These are phyloP conservation scores for Actinernus sp. DNA, from an alignment of 92 coral and sea anemone species.

Conservation along the genomic window DNA sequence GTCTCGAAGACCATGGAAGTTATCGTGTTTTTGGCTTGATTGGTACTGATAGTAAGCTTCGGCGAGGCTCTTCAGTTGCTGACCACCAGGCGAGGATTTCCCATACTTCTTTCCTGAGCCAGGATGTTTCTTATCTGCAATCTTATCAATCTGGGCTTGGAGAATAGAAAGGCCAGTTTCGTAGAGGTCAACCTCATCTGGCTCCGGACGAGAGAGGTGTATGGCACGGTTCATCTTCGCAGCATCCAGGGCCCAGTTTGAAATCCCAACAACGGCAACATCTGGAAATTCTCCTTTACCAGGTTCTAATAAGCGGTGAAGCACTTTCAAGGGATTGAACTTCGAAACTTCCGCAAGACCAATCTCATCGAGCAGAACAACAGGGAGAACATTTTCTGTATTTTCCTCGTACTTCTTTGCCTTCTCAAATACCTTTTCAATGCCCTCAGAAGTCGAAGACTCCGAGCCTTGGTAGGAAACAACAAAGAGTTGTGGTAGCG, in stretches of 20 bases:
- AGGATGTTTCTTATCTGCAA: slow-evolving; percentile 2
- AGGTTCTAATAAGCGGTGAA: slow-evolving; percentile 94
- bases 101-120: slow-evolving; percentile 23
- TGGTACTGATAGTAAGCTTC: slow-evolving; percentile 85
- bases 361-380: slow-evolving; percentile 96
- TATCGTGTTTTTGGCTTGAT: slow-evolving; percentile 65
- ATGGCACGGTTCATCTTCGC: slow-evolving; percentile 99
- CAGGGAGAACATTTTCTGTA: slow-evolving; percentile 88
- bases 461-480: slow-evolving; percentile 98
- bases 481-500: slow-evolving; percentile 90
- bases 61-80: slow-evolving; percentile 79
- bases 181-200: slow-evolving; percentile 78
- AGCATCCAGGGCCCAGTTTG: slow-evolving; percentile 99
- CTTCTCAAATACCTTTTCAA: slow-evolving; percentile 93
- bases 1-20: slow-evolving; percentile 98
- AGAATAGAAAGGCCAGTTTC: slow-evolving; percentile 94
- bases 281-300: slow-evolving; percentile 86
- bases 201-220: slow-evolving; percentile 98
- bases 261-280: slow-evolving; percentile 98
- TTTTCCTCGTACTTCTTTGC: slow-evolving; percentile 88
- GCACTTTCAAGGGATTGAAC: slow-evolving; percentile 96
- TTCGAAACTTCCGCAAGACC: slow-evolving; percentile 96
- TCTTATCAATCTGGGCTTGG: slow-evolving; percentile 30
- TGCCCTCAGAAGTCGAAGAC: slow-evolving; percentile 97
- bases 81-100: slow-evolving; percentile 7